A percentile compares a stretch with the other conserved stretches of the same genome.
phyloP scores from a whole-genome alignment of 2,113 vertebrate species.

The Scortum barcoo region DNA sequence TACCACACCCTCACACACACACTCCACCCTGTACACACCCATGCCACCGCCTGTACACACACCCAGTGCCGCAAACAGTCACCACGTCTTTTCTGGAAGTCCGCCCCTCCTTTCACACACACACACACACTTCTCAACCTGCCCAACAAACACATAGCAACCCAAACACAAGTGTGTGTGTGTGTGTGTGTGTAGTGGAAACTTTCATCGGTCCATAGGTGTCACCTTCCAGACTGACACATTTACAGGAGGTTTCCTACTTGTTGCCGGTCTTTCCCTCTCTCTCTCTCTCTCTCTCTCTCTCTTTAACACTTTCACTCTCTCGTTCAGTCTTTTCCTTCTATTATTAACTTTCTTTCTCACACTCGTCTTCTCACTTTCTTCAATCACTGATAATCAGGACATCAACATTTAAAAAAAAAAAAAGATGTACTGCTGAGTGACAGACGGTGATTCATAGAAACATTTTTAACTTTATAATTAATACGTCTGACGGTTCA shows the following conservation, averaged over 20 bases:
- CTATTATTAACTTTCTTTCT: conserved; percentile 32
- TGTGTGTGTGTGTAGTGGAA: conserved; percentile 77
- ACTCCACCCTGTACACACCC: conserved; percentile 69
- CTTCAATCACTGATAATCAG: too few species aligned
- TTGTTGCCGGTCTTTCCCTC: conserved; percentile 42
- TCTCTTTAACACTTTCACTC: conserved; percentile 30
- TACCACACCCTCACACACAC: conserved; percentile 61
- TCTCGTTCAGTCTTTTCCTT: conserved; percentile 36
- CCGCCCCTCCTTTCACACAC: conserved; percentile 39
- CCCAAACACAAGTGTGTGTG: conserved; percentile 27
- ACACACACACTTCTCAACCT: conserved; percentile 51
- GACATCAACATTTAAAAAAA: too few species aligned
- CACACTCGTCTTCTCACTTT: not conserved
- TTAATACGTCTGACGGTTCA: too few species aligned
- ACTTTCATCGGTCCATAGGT: conserved; percentile 74
- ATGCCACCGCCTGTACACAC: conserved; percentile 55
- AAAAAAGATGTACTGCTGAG: not conserved
- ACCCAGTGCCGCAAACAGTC: conserved; percentile 67
- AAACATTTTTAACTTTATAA: too few species aligned
- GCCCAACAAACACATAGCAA: conserved; percentile 65
- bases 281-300: conserved; percentile 21
- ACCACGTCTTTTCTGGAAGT: conserved; percentile 54
- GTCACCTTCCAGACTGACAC: conserved; percentile 72
- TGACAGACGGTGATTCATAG: conserved; percentile 2
- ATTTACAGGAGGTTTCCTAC: conserved; percentile 79